Evolutionary conservation across 2,113 vertebrate genomes (phyloP).

Genomic region (Pardalotus punctatus): DNA sequence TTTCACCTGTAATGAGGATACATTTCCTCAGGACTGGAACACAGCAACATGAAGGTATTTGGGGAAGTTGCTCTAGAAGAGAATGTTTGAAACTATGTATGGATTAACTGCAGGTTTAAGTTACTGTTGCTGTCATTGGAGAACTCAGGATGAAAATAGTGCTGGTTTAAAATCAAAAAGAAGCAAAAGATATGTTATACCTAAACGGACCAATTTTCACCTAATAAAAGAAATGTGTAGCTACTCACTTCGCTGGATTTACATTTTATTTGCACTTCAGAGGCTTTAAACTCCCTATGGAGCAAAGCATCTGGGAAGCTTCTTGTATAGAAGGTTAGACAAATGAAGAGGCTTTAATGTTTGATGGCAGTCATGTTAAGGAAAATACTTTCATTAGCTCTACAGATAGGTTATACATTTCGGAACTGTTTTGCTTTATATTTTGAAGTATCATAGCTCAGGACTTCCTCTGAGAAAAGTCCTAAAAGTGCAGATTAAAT

Average conservation of each 20-base stretch:
- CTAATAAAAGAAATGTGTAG: neutral
- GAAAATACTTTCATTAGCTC: neutral
- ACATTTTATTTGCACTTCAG: constrained; percentile 21
- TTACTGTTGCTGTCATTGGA: neutral
- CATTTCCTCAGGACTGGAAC: neutral
- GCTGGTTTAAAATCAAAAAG: neutral
- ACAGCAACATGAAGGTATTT: neutral
- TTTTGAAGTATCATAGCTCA: neutral
- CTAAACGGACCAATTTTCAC: neutral
- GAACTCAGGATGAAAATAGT: neutral
- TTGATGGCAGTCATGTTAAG: neutral
- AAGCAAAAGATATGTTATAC: neutral
- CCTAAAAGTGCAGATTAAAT: neutral
- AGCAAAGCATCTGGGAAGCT: neutral
- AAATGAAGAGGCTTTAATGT: neutral
- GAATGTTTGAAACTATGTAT: neutral
- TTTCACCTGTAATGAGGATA: neutral
- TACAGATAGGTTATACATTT: neutral
- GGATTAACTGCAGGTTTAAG: neutral
- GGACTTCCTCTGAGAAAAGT: neutral
- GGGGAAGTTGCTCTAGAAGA: neutral
- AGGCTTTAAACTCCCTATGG: neutral
- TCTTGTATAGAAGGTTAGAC: neutral
- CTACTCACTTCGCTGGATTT: neutral
- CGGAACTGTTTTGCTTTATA: neutral